Base-by-base conservation (phyloP, 2,113 vertebrate species). In the Trichechus manatus region DNA sequence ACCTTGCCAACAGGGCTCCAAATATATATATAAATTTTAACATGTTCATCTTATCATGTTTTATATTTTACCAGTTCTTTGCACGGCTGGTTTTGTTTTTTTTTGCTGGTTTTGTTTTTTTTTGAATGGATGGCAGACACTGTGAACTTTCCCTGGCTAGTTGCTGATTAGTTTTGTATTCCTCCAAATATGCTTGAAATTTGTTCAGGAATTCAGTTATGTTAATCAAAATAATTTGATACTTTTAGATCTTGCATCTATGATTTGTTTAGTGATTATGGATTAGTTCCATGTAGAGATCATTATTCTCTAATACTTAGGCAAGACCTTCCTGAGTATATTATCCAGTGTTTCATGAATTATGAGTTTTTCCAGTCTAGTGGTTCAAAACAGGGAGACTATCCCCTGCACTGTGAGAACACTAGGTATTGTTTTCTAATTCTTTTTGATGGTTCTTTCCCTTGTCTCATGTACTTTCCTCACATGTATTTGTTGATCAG, bases 11-110 rank as follows among this genome's bases (percentile, higher is more conserved):
- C 47, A 47, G 47, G 47, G 47, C 9, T 47, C n/a, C 11, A 50
- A 6, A 56, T 56, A 56, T 17, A 56, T 14, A 56, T 56, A 56
- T 56, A 56, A 56, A 56, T 56, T 56, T 56, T 56, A 56, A 56
- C 53, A 56, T 22, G 2, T 44, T 89, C 15, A 22, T 22, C n/a
- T 87, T 4, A 90, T 56, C 31, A 20, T 47, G 1, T 19, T 4
- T 44, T 14, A 9, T 70, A 1, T 92, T 39, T 36, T 33, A 56
- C 53, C 3, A 11, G 3, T 56, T 56, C 53, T 56, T 56, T 56
- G 53, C 7, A n/a, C n/a, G n/a, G n/a, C n/a, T n/a, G n/a, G n/a
- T n/a, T n/a, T 31, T 4, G 1, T 36, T 6, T 0, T 64, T 15
- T 17, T 63, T 83, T 63, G 42, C 31, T n/a, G n/a, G n/a, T n/a